Percentiles rank a stretch among this genome's conserved stretches.
Evolutionary conservation across 2,113 vertebrate genomes (phyloP).

Genomic region (Sceloporus undulatus): DNA sequence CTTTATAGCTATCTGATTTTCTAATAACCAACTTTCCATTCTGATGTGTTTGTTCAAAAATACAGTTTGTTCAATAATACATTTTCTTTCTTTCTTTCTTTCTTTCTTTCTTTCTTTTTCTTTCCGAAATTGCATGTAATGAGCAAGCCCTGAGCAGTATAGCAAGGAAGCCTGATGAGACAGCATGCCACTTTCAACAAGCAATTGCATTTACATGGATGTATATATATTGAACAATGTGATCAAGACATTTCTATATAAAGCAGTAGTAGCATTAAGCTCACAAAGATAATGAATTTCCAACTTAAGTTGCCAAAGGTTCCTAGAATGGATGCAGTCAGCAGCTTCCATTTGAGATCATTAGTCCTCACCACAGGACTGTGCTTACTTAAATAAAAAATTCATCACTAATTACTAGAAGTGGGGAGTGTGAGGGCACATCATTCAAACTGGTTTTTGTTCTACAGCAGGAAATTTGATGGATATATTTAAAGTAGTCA

Average conservation of each 20-base stretch:
- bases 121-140: conserved; percentile 13
- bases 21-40: neutral
- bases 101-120: neutral
- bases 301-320: neutral
- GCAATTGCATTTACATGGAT: conserved; percentile 17
- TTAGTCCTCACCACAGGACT: neutral
- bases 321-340: neutral
- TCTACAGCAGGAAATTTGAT: neutral
- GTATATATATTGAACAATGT: conserved; percentile 7
- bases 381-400: neutral
- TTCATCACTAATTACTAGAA: neutral
- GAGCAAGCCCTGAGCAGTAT: neutral
- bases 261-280: conserved; percentile 1
- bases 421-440: neutral
- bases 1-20: neutral
- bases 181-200: neutral
- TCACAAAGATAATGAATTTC: conserved; percentile 3
- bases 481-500: neutral
- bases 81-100: neutral
- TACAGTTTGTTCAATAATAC: too few species aligned
- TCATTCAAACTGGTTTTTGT: neutral
- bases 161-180: neutral
- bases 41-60: neutral
- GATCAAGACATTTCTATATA: conserved; percentile 6
- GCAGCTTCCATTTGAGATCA: conserved; percentile 7